Evolutionary conservation across 2,797 vertebrate genomes (phyloP), one percentile per base, ranked within the genome.

Genomic region (Coregonus ussuriensis): DNA sequence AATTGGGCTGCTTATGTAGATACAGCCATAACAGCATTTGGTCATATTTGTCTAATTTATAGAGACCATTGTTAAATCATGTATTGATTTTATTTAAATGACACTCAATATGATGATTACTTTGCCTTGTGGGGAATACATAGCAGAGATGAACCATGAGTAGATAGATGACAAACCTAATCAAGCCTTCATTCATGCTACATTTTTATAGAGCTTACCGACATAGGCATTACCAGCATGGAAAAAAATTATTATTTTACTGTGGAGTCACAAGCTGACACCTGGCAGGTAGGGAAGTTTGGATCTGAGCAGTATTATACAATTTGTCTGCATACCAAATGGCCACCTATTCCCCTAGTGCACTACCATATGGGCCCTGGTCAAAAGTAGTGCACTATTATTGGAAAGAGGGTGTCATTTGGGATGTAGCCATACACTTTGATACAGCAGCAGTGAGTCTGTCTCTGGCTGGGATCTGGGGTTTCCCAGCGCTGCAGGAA

Each of bases 151-250:
- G 9, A 47, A 47, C 9, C 41, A 47, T 47, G 41, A 29, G 47
- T 74, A 18, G 33, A 47, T 9, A 47, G 33, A 74, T 59, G 52
- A 83, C 62, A 83, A 77, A 74, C 47, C 72, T 59, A 67, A 84
- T 86, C 80, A 84, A 73, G 74, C 25, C 31, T 54, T 68, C 68
- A 66, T 80, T 74, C 66, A 79, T 66, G 56, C 56, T 76, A 85
- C 0, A 21, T 87, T 15, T 63, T 63, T 25, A 21, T 21, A 21
- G 41, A 47, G 41, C 9, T 47, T 47, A 47, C 41, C 11, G 56
- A 59, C 56, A 59, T 59, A 9, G 56, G 9, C 9, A 47, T 47
- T 47, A 47, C 41, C 41, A 47, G 41, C 41, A 47, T 47, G 41
- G 41, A 47, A 47, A 11, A 47, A 47, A 47, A 13, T 0, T 6